phyloP scores from a whole-genome alignment of 2,113 vertebrate genomes.

The Phycodurus eques region DNA sequence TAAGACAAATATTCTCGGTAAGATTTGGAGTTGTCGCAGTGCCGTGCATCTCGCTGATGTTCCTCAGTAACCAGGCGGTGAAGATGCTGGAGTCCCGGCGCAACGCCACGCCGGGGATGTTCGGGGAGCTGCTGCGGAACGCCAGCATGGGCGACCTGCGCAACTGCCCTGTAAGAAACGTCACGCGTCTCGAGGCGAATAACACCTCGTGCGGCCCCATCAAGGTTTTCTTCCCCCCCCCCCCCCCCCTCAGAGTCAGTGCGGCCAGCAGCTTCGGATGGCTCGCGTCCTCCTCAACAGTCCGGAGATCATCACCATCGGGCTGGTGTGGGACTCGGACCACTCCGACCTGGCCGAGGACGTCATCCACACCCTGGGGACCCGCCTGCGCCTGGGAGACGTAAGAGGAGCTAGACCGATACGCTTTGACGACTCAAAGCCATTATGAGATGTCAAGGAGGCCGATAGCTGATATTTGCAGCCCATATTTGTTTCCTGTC shows the following conservation, averaged over 20 bases:
- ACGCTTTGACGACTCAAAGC: no score
- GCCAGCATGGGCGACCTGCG: slow-evolving; percentile 98
- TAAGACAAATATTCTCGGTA: no score
- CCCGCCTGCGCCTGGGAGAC: slow-evolving; percentile 95
- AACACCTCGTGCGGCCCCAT: neutral
- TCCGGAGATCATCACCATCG: slow-evolving; percentile 96
- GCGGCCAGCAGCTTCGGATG: slow-evolving; percentile 93
- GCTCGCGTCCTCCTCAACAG: slow-evolving; percentile 97
- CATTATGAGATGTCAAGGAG: no score
- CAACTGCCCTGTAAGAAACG: slow-evolving; percentile 86
- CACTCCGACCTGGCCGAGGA: slow-evolving; percentile 97
- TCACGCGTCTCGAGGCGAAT: no score
- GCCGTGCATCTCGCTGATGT: slow-evolving; percentile 1
- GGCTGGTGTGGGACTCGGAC: slow-evolving; percentile 97
- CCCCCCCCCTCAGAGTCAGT: slow-evolving; percentile 80
- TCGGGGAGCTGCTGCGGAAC: slow-evolving; percentile 94
- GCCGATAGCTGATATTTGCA: no score
- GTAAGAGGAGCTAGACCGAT: slow-evolving; percentile 68
- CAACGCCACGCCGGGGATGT: slow-evolving; percentile 96
- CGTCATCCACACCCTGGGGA: slow-evolving; percentile 97
- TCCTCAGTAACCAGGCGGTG: slow-evolving; percentile 95
- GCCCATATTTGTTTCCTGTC: no score
- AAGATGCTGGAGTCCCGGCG: slow-evolving; percentile 95
- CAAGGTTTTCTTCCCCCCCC: slow-evolving; percentile 24
- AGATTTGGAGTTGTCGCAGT: no score